Conservation (phyloP, 92 coral and sea anemone genomes). For the Hydrozoanthus gracilis region DNA sequence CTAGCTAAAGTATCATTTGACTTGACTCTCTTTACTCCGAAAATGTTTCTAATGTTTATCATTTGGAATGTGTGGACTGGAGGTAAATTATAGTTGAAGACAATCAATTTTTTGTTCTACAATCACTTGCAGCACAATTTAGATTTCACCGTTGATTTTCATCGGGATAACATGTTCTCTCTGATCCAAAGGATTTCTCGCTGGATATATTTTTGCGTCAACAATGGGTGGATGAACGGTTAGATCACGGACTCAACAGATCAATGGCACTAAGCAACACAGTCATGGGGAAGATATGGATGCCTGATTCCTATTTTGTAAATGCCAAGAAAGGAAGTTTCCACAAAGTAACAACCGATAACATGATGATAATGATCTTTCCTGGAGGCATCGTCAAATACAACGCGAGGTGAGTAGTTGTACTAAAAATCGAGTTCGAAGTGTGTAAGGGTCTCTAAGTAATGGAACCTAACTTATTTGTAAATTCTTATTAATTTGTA, state of each 20-base stretch:
- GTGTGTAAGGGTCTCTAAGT: too few relatives aligned
- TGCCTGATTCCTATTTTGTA: slow-evolving; percentile 97
- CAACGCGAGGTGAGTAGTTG: slow-evolving; percentile 77
- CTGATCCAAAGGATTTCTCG: slow-evolving; percentile 75
- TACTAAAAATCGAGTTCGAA: not conserved
- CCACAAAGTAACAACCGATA: slow-evolving; percentile 91
- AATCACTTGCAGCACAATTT: too few relatives aligned
- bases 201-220: slow-evolving; percentile 92
- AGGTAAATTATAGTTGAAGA: too few relatives aligned
- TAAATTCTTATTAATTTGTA: too few relatives aligned
- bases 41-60: too few relatives aligned
- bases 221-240: slow-evolving; percentile 86
- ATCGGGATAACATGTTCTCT: not conserved
- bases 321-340: slow-evolving; percentile 95
- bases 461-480: too few relatives aligned
- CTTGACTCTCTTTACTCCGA: too few relatives aligned
- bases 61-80: too few relatives aligned
- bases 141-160: too few relatives aligned
- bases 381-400: slow-evolving; percentile 86
- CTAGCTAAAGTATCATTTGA: too few relatives aligned
- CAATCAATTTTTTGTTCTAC: too few relatives aligned
- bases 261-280: slow-evolving; percentile 90
- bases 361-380: slow-evolving; percentile 87
- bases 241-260: slow-evolving; percentile 83
- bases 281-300: slow-evolving; percentile 90